Base-by-base conservation (phyloP, 2,888 invertebrate species). In the Chrysotoxum bicinctum region DNA sequence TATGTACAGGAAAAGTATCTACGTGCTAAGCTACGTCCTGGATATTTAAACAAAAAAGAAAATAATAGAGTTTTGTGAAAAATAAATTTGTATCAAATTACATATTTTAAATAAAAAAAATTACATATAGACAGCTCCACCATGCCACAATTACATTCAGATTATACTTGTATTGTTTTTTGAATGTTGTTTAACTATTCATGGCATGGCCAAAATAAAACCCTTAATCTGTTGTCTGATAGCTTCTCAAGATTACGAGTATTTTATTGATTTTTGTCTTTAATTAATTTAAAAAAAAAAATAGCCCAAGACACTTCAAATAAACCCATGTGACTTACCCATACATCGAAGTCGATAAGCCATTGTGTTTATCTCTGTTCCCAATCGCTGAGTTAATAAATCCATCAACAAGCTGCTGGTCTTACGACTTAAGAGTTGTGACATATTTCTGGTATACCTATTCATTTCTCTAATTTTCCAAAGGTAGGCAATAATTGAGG, bases 331-430 rank as follows among this genome's bases (percentile, higher is more conserved):
- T 45, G 64, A 79, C 83, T 79, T 79, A 84, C 74, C 69, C 45
- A 35, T 73, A n/a, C 14, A 21, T 50, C 12, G 30, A n/a, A 16
- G 30, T 26, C 21, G 68, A 79, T 74, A 69, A 74, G 23, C 40
- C 56, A 56, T 48, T 43, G 48, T n/a, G 14, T 23, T 32, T 43
- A 58, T 79, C 74, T 48, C 32, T 35, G 79, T 48, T 66, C 64
- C 62, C 68, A 74, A 83, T 83, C 79, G 74, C 45, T 56, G 75
- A 12, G 21, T 48, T 32, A 81, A 81, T 81, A 81, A 81, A 81
- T 81, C 70, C 81, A 77, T 77, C 81, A 72, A 66, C 58, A 62
- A 69, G 43, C 69, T 56, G 69, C 52, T 69, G 69, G 54, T 54
- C 30, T 69, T 37, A 45, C 70, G 69, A 6, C n/a, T 23, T 9